Percentiles rank a stretch among this genome's conserved stretches.
These are phyloP conservation scores for Leptinotarsa haldemani DNA, from an alignment of 2,888 invertebrate genomes.

Conservation along the genomic window DNA sequence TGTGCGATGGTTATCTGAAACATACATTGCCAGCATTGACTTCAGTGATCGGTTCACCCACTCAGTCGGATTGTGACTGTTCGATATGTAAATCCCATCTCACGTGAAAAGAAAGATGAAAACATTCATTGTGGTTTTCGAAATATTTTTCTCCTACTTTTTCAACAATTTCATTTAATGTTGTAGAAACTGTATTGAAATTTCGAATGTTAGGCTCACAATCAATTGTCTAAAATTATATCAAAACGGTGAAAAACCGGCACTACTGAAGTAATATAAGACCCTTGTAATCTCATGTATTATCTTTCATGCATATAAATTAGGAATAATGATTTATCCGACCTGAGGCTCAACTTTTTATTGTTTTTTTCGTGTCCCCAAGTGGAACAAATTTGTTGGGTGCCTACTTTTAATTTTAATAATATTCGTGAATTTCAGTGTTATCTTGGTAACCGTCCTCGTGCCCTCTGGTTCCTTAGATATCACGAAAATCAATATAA, in stretches of 20 bases:
- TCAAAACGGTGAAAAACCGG: background rate
- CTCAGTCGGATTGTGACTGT: too few species aligned
- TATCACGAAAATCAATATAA: constrained; percentile 2
- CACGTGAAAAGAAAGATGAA: too few species aligned
- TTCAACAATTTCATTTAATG: too few species aligned
- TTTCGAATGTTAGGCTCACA: background rate
- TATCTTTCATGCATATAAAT: constrained; percentile 3
- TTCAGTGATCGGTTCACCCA: too few species aligned
- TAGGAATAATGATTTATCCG: background rate
- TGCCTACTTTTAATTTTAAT: background rate
- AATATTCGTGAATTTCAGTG: background rate
- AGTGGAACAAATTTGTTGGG: background rate
- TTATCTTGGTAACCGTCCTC: background rate
- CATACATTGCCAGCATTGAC: too few species aligned
- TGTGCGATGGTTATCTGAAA: too few species aligned
- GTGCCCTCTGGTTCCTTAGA: constrained; percentile 10
- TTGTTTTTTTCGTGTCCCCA: background rate
- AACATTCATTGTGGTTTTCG: too few species aligned
- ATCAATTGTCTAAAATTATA: background rate
- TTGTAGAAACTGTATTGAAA: too few species aligned
- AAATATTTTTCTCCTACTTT: too few species aligned
- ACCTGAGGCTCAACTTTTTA: background rate
- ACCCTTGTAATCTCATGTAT: background rate
- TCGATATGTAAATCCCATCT: too few species aligned
- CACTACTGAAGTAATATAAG: background rate